Conservation (phyloP, 2,888 invertebrate species). For the Drosophila peninsularis region DNA sequence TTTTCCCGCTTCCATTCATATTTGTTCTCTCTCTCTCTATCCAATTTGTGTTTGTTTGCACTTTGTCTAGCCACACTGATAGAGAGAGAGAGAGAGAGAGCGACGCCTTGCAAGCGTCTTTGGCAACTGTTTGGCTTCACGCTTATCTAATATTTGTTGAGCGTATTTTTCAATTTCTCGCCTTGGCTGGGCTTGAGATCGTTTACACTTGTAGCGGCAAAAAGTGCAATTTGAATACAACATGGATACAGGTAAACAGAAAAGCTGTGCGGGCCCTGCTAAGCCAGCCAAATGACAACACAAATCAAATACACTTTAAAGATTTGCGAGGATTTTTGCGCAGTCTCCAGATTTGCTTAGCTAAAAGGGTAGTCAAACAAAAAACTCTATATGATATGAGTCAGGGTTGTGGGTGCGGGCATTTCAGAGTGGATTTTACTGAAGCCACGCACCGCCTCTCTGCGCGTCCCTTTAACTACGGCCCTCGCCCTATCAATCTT, state of each 20-base stretch:
- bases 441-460: no score
- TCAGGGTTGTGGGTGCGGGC: no score
- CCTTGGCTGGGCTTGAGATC: conserved; percentile 10
- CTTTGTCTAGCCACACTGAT: conserved; percentile 20
- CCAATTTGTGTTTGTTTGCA: conserved; percentile 53
- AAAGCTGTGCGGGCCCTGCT: not conserved
- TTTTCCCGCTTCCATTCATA: conserved; percentile 34
- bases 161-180: conserved; percentile 34
- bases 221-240: not conserved
- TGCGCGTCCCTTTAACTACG: no score
- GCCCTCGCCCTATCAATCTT: no score
- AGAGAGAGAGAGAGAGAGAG: not conserved
- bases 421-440: not conserved
- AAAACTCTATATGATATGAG: no score
- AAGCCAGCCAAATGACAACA: not conserved
- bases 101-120: conserved; percentile 8
- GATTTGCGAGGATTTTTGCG: not conserved
- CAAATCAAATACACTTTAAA: not conserved
- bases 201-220: conserved; percentile 12
- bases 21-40: conserved; percentile 33
- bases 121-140: conserved; percentile 28
- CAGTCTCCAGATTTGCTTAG: not conserved
- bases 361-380: not conserved
- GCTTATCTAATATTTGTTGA: conserved; percentile 51
- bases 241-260: not conserved